Conservation (phyloP, 2,797 vertebrate genomes). For the Selene dorsalis region DNA sequence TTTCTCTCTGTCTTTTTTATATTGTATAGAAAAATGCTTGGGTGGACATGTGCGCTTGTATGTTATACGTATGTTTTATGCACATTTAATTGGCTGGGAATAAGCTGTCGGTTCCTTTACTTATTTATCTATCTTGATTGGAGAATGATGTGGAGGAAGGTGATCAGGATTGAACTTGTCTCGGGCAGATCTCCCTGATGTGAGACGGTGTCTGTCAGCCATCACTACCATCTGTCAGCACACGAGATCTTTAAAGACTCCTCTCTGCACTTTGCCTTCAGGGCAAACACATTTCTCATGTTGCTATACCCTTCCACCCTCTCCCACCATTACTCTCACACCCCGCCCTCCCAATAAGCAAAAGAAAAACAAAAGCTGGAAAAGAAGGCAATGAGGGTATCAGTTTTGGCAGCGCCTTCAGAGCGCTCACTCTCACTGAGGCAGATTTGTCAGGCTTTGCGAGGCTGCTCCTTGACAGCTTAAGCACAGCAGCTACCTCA, state of each 20-base stretch:
- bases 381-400: conserved; percentile 73
- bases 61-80: conserved; percentile 14
- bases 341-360: conserved; percentile 62
- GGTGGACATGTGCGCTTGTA: neutral
- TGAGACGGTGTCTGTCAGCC: conserved; percentile 76
- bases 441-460: conserved; percentile 79
- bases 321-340: conserved; percentile 9
- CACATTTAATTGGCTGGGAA: conserved; percentile 46
- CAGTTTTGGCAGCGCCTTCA: conserved; percentile 71
- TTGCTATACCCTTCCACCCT: conserved; percentile 40
- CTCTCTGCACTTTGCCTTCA: conserved; percentile 73
- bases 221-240: conserved; percentile 78
- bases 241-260: conserved; percentile 76
- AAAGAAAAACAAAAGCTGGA: conserved; percentile 73
- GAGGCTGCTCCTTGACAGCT: conserved; percentile 74
- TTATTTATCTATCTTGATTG: conserved; percentile 39
- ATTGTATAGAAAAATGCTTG: neutral
- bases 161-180: conserved; percentile 58
- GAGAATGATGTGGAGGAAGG: conserved; percentile 34
- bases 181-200: conserved; percentile 65
- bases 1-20: neutral
- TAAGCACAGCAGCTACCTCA: conserved; percentile 67
- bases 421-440: conserved; percentile 65
- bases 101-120: conserved; percentile 7
- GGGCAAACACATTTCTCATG: conserved; percentile 79